Evolutionary conservation across 1,140 invertebrate genomes (phyloP), one percentile per base, ranked within the genome.

Genomic region (Leucophenga varia): DNA sequence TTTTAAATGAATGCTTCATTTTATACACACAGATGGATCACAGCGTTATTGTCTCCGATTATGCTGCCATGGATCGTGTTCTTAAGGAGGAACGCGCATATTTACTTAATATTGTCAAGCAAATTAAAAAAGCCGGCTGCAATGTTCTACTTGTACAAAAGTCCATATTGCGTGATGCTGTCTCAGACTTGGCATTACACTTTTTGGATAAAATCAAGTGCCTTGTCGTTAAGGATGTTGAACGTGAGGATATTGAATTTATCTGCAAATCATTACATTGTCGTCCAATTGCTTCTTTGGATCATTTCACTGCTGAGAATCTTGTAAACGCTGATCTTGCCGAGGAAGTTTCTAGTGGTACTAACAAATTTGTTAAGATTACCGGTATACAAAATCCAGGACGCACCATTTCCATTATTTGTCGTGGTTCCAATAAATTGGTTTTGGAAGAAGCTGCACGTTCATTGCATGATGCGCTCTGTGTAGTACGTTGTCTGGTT

Each of bases 131-230:
- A 68, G 81, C 94, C 54, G 96, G 96, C 5, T 99, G 97, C 76
- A 99, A 96, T 79, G 93, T 99, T 20, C 82, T 99, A 1, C 80
- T 99, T 12, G 93, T 99, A 37, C 97, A 99, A 78, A 99, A 99
- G 77, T 98, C 96, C 1, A 98, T 99, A 74, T 80, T 99, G 22
- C 87, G 95, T 58, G 97, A 99, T 85, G 95, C 97, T 17, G 80
- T 99, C 9, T 97, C 88, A 68, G 97, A 99, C 77, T 78, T 99
- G 55, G 96, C 97, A 2, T 81, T 98, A 56, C 97, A 99, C 75
- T 99, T 98, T 78, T 80, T 99, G 54, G 95, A 97, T 65, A 99
- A 99, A 82, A 94, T 98, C 74, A 99, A 99, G 76, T 96, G 97
- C 32, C 91, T 99, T 90, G 95, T 99, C 7, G 84, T 99, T 16